Conservation (phyloP, 2,888 invertebrate species). For the Hyles lineata region DNA sequence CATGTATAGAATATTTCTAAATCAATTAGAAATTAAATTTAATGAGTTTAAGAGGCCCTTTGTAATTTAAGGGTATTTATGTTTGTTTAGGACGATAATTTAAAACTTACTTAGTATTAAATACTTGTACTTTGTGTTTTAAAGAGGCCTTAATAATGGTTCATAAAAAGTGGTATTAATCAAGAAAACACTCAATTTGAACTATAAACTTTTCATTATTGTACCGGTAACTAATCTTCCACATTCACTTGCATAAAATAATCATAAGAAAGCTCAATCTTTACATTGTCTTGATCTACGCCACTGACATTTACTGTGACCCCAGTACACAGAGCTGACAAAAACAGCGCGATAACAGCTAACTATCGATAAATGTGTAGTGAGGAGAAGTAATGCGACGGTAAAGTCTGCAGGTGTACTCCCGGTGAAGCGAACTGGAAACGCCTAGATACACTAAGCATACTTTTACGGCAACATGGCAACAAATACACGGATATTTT, state of each 20-base stretch:
- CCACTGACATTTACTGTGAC: not conserved
- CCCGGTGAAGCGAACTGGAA: conserved; percentile 23
- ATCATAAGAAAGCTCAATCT: not conserved
- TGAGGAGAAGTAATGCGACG: conserved; percentile 28
- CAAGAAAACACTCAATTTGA: no score
- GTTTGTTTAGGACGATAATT: no score
- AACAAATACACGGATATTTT: conserved; percentile 9
- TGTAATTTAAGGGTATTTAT: no score
- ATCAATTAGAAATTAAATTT: no score
- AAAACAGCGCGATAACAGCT: conserved; percentile 48
- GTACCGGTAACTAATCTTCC: not conserved
- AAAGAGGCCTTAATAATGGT: no score
- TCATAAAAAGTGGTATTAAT: no score
- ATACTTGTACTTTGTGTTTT: no score
- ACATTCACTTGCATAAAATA: not conserved
- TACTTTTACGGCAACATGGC: conserved; percentile 19
- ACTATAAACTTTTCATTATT: no score
- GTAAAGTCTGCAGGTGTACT: conserved; percentile 35
- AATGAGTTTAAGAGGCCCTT: no score
- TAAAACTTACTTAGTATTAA: no score
- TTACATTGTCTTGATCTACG: not conserved
- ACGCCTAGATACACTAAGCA: conserved; percentile 24
- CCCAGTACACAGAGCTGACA: conserved; percentile 35
- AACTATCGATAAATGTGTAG: conserved; percentile 46
- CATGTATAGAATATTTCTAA: no score